Conservation (phyloP, 2,888 invertebrate species). For the Epirrita christyi region DNA sequence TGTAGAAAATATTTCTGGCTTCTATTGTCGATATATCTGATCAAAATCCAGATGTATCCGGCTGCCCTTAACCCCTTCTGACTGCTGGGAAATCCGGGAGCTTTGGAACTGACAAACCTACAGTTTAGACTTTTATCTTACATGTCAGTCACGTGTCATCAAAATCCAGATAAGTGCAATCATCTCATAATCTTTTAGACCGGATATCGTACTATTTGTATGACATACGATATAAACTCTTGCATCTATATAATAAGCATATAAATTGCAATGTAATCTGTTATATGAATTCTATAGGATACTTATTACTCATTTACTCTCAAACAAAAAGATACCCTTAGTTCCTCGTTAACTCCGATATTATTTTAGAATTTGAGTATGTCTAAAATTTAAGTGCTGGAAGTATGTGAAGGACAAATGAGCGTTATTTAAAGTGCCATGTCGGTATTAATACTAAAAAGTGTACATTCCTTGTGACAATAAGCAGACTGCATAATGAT, state of each 20-base stretch:
- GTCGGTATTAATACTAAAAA: slow-evolving; percentile 28
- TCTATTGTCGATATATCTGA: no score
- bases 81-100: no score
- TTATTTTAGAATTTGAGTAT: slow-evolving; percentile 13
- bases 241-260: slow-evolving; percentile 7
- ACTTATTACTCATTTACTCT: slow-evolving; percentile 15
- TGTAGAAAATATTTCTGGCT: no score
- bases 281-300: slow-evolving; percentile 15
- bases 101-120: no score
- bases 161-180: no score
- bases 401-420: slow-evolving; percentile 24
- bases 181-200: no score
- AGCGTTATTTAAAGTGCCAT: slow-evolving; percentile 28
- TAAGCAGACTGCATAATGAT: slow-evolving; percentile 23
- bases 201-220: slow-evolving; percentile 8
- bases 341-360: slow-evolving; percentile 24
- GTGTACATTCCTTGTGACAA: slow-evolving; percentile 30
- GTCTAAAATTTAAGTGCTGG: slow-evolving; percentile 9
- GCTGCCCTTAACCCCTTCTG: no score
- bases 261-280: slow-evolving; percentile 17
- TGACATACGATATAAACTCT: slow-evolving; percentile 18
- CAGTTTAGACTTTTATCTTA: no score
- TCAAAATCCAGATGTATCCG: no score
- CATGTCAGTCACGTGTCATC: no score
- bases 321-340: slow-evolving; percentile 13